phyloP scores from a whole-genome alignment of 1,140 invertebrate genomes.

The Papilio aristodemus region DNA sequence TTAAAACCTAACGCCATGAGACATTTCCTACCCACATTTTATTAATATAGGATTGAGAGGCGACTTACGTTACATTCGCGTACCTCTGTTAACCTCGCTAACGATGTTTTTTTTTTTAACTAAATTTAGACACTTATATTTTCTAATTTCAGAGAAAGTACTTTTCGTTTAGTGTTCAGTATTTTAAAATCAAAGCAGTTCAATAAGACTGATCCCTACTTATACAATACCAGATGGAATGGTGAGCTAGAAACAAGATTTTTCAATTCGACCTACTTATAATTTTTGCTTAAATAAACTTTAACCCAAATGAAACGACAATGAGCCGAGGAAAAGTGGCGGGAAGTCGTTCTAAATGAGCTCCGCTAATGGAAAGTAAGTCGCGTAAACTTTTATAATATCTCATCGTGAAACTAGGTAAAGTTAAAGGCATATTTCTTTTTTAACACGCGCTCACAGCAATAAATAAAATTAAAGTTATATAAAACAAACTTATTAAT shows the following conservation, averaged over 20 bases:
- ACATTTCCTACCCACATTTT: too few relatives aligned
- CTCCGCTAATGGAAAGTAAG: constrained; percentile 25
- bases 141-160: too few relatives aligned
- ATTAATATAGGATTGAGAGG: too few relatives aligned
- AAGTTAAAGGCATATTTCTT: neutral
- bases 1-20: too few relatives aligned
- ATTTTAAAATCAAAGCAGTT: neutral
- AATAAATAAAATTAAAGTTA: neutral
- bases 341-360: constrained; percentile 29
- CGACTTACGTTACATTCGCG: too few relatives aligned
- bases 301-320: constrained; percentile 23
- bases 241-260: neutral
- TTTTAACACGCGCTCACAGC: neutral
- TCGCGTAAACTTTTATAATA: constrained; percentile 21
- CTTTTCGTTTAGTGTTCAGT: neutral
- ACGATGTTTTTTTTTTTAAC: too few relatives aligned
- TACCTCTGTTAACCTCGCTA: too few relatives aligned
- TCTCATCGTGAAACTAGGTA: constrained; percentile 5
- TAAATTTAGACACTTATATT: too few relatives aligned
- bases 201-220: too few relatives aligned
- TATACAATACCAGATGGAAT: too few relatives aligned
- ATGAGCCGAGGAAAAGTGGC: constrained; percentile 26
- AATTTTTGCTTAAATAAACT: constrained; percentile 14
- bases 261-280: too few relatives aligned
- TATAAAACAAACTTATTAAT: neutral